Evolutionary conservation across 2,888 invertebrate species (phyloP).

Genomic region (Sphecodes monilicornis): DNA sequence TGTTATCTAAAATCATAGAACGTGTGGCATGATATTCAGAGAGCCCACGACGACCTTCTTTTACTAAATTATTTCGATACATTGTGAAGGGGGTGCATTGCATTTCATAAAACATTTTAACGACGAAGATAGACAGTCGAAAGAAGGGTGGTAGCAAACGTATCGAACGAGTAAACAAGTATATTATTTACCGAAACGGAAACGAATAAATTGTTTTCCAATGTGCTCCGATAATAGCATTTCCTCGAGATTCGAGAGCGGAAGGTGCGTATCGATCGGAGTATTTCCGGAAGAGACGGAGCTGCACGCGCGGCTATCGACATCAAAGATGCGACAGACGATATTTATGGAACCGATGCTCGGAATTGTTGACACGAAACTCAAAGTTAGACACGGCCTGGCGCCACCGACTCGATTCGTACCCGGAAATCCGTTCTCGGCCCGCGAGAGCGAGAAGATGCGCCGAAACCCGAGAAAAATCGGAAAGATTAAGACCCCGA

Average conservation of each 20-base stretch:
- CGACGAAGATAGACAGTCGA: too few species aligned
- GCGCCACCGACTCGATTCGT: slow-evolving; percentile 40
- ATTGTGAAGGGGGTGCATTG: too few species aligned
- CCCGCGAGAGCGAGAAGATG: background rate
- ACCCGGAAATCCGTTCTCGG: slow-evolving; percentile 26
- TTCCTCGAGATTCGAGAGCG: background rate
- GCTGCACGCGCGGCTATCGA: slow-evolving; percentile 33
- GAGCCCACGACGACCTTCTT: too few species aligned
- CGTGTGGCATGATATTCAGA: too few species aligned
- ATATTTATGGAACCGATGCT: slow-evolving; percentile 52
- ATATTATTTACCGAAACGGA: background rate
- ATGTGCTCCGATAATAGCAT: background rate
- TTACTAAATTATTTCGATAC: too few species aligned
- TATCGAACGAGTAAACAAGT: background rate
- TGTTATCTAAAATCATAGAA: too few species aligned
- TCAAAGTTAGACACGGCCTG: slow-evolving; percentile 52
- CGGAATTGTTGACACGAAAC: slow-evolving; percentile 49
- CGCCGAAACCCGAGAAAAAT: background rate
- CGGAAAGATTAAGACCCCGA: background rate
- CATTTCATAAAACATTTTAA: too few species aligned
- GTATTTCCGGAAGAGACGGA: slow-evolving; percentile 7
- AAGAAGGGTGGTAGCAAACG: too few species aligned
- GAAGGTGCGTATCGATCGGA: background rate
- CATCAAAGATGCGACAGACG: slow-evolving; percentile 46
- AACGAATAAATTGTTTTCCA: background rate